These are phyloP conservation scores for Oreortyx pictus DNA, from an alignment of 2,797 vertebrate genomes.

Conservation along the genomic window DNA sequence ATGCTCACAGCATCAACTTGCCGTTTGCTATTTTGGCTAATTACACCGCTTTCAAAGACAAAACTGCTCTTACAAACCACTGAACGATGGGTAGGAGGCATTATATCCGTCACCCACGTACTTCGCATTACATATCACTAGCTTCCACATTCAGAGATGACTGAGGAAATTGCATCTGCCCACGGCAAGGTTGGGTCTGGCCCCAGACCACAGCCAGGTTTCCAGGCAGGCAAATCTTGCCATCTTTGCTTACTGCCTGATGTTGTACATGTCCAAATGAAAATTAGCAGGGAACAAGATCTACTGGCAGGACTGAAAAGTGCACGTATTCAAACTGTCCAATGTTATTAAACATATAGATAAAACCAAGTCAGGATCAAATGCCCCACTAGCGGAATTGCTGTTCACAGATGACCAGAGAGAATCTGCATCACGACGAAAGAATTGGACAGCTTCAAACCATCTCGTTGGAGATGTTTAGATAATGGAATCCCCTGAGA, in stretches of 20 bases:
- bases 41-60: background rate
- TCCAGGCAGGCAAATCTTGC: background rate
- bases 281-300: background rate
- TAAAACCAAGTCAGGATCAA: conserved; percentile 14
- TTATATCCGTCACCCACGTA: background rate
- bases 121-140: background rate
- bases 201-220: background rate
- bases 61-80: background rate
- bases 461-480: conserved; percentile 43
- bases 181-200: background rate
- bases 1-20: background rate
- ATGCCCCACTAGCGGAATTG: background rate
- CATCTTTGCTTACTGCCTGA: background rate
- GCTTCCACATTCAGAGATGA: background rate
- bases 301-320: background rate
- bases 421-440: background rate
- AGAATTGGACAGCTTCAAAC: background rate
- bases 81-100: background rate
- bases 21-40: conserved; percentile 19
- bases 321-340: background rate
- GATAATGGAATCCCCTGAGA: conserved; percentile 5
- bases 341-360: background rate
- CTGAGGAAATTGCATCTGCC: background rate
- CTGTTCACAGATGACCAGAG: background rate
- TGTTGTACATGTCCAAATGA: background rate